Evolutionary conservation across 1,140 invertebrate species (phyloP).

Genomic region (Drosophila busckii): DNA sequence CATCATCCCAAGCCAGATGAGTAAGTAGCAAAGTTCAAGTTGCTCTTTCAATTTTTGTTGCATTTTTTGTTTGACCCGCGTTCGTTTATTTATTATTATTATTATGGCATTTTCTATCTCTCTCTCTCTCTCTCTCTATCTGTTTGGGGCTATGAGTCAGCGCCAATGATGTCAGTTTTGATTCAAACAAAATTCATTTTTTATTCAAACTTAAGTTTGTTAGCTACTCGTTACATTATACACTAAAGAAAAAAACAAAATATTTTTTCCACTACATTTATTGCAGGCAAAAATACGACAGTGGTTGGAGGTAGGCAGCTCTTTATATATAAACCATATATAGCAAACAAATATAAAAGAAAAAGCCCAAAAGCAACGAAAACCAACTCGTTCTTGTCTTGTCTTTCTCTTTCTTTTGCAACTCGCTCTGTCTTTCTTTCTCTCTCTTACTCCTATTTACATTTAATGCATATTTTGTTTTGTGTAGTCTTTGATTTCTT

Average conservation of each 20-base stretch:
- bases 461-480: slow-evolving; percentile 18
- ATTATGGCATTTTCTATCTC: background rate
- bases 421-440: slow-evolving; percentile 9
- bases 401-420: slow-evolving; percentile 14
- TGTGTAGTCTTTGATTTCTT: slow-evolving; percentile 23
- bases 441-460: slow-evolving; percentile 1
- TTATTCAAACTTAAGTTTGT: slow-evolving; percentile 9
- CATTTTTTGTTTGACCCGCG: slow-evolving; percentile 1
- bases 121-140: background rate
- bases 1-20: slow-evolving; percentile 91
- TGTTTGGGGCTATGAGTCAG: slow-evolving; percentile 30
- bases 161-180: slow-evolving; percentile 28
- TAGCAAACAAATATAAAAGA: background rate
- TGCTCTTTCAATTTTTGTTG: background rate
- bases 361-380: slow-evolving; percentile 1
- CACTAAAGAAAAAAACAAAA: too few relatives aligned
- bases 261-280: too few relatives aligned
- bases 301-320: slow-evolving; percentile 84
- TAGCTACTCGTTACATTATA: background rate
- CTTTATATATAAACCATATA: slow-evolving; percentile 4
- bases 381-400: slow-evolving; percentile 20
- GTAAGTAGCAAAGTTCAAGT: slow-evolving; percentile 82
- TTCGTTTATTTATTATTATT: background rate
- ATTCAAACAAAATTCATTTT: background rate
- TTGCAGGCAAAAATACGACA: slow-evolving; percentile 85